A percentile compares a stretch with the other conserved stretches of the same genome.
phyloP scores from a whole-genome alignment of 2,888 invertebrate species.

The Dichetophora obliterata region DNA sequence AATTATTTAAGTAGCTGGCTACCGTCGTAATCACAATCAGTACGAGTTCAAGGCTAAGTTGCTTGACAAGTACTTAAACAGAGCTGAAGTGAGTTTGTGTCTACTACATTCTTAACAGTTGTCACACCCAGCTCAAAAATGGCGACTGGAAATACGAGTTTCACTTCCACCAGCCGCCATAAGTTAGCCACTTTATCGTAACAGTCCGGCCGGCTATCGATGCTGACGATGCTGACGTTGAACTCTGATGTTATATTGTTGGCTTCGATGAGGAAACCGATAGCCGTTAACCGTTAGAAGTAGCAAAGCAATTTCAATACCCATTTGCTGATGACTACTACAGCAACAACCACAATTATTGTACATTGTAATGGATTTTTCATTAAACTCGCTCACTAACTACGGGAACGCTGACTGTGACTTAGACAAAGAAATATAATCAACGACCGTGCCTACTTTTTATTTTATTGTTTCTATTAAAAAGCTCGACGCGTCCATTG shows the following conservation, averaged over 20 bases:
- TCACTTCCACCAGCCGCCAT: not conserved
- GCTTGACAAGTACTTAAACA: too few species aligned
- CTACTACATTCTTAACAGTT: not conserved
- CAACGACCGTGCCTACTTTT: constrained; percentile 6
- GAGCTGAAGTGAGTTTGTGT: too few species aligned
- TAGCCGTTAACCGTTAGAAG: constrained; percentile 5
- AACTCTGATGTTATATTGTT: too few species aligned
- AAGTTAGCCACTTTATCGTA: constrained; percentile 1
- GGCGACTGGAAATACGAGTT: constrained; percentile 17
- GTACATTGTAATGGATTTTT: not conserved
- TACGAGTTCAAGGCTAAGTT: too few species aligned
- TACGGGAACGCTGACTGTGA: not conserved
- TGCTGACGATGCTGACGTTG: not conserved
- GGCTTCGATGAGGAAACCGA: not conserved
- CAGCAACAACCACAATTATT: not conserved
- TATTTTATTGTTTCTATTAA: not conserved
- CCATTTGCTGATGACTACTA: not conserved
- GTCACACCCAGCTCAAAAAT: constrained; percentile 8
- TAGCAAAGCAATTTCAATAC: not conserved
- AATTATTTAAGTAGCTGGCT: too few species aligned
- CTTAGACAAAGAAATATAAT: not conserved
- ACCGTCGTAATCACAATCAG: too few species aligned
- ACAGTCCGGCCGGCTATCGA: not conserved
- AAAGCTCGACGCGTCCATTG: not conserved
- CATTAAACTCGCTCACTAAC: not conserved